Evolutionary conservation across 2,888 invertebrate species (phyloP).

Genomic region (Bombylius discolor): DNA sequence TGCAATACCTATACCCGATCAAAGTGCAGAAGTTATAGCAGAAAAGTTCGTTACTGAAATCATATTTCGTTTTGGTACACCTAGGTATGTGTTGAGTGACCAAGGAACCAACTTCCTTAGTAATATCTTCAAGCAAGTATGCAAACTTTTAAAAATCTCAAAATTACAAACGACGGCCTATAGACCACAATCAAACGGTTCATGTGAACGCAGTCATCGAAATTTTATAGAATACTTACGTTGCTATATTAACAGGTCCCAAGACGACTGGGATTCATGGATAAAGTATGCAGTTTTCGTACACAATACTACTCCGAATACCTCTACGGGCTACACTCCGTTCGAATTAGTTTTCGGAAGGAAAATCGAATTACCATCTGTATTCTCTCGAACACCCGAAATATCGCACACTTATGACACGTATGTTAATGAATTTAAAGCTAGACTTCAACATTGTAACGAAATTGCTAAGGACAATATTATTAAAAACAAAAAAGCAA

Average conservation of each 20-base stretch:
- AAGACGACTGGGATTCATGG: too few relatives aligned
- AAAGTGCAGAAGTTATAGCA: constrained; percentile 24
- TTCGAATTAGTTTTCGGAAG: neutral
- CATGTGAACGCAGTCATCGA: neutral
- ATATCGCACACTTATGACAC: too few relatives aligned
- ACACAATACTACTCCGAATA: neutral
- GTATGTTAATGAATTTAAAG: too few relatives aligned
- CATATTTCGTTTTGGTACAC: neutral
- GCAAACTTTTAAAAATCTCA: neutral
- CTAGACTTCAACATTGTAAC: too few relatives aligned
- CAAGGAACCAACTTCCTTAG: neutral
- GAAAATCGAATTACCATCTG: neutral
- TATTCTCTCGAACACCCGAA: too few relatives aligned
- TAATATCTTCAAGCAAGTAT: neutral
- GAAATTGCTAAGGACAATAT: too few relatives aligned
- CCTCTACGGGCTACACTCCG: neutral
- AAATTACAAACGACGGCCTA: neutral
- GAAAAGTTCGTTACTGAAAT: constrained; percentile 6
- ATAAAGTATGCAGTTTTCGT: neutral
- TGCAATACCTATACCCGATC: constrained; percentile 19
- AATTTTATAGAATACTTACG: neutral
- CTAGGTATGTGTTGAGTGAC: neutral
- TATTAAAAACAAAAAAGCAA: too few relatives aligned
- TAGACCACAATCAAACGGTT: constrained; percentile 1
- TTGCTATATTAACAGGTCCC: too few relatives aligned